A percentile compares a stretch with the other conserved stretches of the same genome.
These are phyloP conservation scores for Lagorchestes hirsutus DNA, from an alignment of 2,797 vertebrate species.

Conservation along the genomic window DNA sequence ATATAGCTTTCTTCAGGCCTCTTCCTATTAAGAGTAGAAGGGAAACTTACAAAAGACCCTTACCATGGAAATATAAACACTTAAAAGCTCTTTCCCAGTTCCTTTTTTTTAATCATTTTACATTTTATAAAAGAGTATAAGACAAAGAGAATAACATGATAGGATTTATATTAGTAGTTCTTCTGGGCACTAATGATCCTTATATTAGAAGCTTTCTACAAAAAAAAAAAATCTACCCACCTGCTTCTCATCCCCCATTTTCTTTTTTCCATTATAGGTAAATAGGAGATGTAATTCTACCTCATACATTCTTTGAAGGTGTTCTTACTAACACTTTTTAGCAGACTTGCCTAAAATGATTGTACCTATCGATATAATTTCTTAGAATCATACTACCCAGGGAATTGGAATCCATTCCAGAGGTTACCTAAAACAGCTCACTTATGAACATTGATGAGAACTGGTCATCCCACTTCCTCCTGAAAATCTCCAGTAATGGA, in stretches of 20 bases:
- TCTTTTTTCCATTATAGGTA: neutral
- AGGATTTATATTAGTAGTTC: conserved; percentile 46
- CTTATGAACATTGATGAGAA: neutral
- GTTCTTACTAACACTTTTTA: neutral
- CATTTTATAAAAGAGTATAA: conserved; percentile 40
- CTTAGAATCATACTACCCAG: neutral
- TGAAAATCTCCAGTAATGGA: neutral
- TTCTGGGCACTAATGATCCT: conserved; percentile 49
- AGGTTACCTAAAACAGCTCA: neutral
- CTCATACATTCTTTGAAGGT: neutral
- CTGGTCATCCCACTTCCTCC: neutral
- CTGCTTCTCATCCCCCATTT: neutral
- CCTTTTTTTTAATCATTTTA: conserved; percentile 48
- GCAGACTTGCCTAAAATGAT: neutral
- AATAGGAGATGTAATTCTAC: neutral
- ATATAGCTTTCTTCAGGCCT: conserved; percentile 60
- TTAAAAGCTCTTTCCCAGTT: conserved; percentile 48
- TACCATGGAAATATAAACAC: conserved; percentile 50
- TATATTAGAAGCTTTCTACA: conserved; percentile 65
- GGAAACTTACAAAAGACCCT: conserved; percentile 60
- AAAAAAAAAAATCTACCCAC: neutral
- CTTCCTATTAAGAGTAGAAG: conserved; percentile 76
- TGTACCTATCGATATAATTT: too few relatives aligned
- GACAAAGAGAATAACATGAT: conserved; percentile 8
- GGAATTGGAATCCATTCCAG: neutral